Conservation (phyloP, 1,140 invertebrate species). For the Ephestia elutella region DNA sequence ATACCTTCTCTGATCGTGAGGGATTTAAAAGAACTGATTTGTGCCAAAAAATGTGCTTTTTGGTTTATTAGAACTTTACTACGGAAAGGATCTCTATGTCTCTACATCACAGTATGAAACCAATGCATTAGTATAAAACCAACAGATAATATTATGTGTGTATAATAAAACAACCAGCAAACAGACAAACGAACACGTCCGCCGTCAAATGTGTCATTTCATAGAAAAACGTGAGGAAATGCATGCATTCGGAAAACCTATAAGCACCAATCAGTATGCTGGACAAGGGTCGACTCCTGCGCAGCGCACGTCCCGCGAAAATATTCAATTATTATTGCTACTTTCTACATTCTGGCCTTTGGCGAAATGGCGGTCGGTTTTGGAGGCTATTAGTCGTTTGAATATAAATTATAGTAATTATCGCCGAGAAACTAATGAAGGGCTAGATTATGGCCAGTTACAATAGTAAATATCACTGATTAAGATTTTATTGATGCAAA, state of each 20-base stretch:
- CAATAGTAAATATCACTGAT: not conserved
- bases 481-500: not conserved
- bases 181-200: not conserved
- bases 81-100: too few species aligned
- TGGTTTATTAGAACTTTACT: too few species aligned
- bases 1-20: too few species aligned
- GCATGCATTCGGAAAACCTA: slow-evolving; percentile 22
- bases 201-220: slow-evolving; percentile 14
- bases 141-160: too few species aligned
- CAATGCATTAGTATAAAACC: too few species aligned
- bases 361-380: slow-evolving; percentile 1
- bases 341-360: slow-evolving; percentile 45
- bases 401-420: slow-evolving; percentile 9
- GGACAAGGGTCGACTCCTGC: slow-evolving; percentile 34
- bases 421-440: not conserved
- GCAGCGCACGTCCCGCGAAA: slow-evolving; percentile 51
- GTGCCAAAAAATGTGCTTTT: too few species aligned
- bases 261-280: slow-evolving; percentile 45
- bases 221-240: slow-evolving; percentile 16
- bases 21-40: too few species aligned
- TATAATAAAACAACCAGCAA: not conserved
- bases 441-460: not conserved
- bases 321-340: slow-evolving; percentile 42
- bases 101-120: too few species aligned
- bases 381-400: slow-evolving; percentile 2